Evolutionary conservation across 2,888 invertebrate genomes (phyloP), one percentile per base, ranked within the genome.

Genomic region (Dolichopus griseipennis): DNA sequence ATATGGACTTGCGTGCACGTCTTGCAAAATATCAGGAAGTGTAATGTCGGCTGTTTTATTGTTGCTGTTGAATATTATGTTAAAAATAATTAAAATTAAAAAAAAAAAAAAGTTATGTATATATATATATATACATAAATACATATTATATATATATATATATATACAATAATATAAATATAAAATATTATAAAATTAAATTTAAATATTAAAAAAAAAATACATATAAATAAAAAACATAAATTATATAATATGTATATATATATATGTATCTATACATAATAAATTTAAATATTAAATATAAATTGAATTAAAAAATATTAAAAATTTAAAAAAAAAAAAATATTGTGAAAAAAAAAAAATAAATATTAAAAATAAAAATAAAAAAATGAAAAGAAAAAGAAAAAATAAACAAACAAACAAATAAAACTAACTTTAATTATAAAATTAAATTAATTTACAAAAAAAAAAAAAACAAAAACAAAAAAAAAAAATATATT

Each of bases 11-110:
- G 81, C 90, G 93, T 82, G 92, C 93, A 83, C 92, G 92, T 85
- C 85, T 93, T 83, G 89, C 92, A 79, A 93, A 93, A 85, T 92
- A 89, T 84, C 90, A 91, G 84, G 92, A 92, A 83, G 90, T 91
- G 83, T 81, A 81, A 81, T 81, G 76, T 74, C 75, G 71, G 73
- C 72, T 73, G 72, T 70, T 71, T 71, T 72, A 71, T 73, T 70
- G 69, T 70, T 52, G 52, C 52, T 52, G 52, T 52, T 52, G 52
- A 52, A 52, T 52, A 52, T 52, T 52, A 52, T 52, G 52, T 52
- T 52, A 66, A 66, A 66, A 37, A 67, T 22, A 65, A 33, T 34
- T 27, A 63, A 12, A 22, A 27, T 12, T 8, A 63, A 63, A 63
- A 15, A 10, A 5, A 21, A 27, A 3, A 27, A 27, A 5, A 27